Evolutionary conservation across 2,113 vertebrate species (phyloP).

Genomic region (Serilophus lunatus): DNA sequence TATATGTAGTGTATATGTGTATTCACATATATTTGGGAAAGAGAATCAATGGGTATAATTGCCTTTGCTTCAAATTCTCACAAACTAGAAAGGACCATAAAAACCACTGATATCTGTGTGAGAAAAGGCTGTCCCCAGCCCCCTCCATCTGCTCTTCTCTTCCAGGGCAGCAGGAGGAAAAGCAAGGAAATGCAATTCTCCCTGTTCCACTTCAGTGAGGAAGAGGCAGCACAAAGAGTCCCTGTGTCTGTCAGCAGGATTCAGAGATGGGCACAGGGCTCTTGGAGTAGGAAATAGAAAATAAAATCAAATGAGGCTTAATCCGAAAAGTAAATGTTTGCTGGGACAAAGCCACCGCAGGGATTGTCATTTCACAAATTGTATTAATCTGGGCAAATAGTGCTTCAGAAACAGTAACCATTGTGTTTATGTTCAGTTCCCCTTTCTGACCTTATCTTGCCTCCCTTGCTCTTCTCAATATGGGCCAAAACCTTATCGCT

Average conservation of each 20-base stretch:
- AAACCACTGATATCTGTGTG: background rate
- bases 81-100: background rate
- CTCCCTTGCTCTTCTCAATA: background rate
- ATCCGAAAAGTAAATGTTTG: conserved; percentile 65
- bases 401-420: conserved; percentile 36
- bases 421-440: conserved; percentile 34
- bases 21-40: background rate
- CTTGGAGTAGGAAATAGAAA: conserved; percentile 31
- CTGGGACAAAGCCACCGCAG: conserved; percentile 48
- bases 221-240: conserved; percentile 9
- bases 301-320: conserved; percentile 56
- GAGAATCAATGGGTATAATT: background rate
- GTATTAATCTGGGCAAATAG: conserved; percentile 69
- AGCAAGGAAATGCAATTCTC: conserved; percentile 38
- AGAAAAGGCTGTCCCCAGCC: background rate
- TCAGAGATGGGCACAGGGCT: background rate
- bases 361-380: conserved; percentile 63
- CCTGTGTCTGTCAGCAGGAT: background rate
- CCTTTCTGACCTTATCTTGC: conserved; percentile 19
- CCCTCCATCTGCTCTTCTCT: background rate
- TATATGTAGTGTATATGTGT: background rate
- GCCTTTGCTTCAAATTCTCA: background rate
- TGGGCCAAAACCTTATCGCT: conserved; percentile 6
- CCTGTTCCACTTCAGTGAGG: conserved; percentile 30
- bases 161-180: background rate